These are phyloP conservation scores for Nipponia nippon DNA, from an alignment of 2,113 vertebrate genomes.

Conservation along the genomic window DNA sequence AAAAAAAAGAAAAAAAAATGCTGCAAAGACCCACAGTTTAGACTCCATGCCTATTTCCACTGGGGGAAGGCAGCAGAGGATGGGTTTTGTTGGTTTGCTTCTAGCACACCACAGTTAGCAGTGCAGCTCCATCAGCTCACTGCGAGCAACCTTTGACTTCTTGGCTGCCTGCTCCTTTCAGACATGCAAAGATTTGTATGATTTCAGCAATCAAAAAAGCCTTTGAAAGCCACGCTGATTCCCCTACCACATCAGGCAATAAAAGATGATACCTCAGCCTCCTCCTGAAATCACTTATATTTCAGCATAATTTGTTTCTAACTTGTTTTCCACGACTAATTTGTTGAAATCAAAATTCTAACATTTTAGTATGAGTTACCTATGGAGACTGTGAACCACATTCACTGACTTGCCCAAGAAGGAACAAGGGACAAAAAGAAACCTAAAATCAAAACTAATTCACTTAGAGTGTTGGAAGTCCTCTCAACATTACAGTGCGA, in stretches of 20 bases:
- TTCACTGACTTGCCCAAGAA: background rate
- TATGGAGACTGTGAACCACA: background rate
- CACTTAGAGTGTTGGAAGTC: background rate
- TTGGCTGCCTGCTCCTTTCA: background rate
- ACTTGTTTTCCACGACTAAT: background rate
- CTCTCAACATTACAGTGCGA: background rate
- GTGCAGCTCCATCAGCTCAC: background rate
- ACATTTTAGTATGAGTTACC: background rate
- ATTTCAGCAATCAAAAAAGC: background rate
- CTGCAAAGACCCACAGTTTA: background rate
- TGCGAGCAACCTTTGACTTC: background rate
- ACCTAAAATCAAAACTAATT: background rate
- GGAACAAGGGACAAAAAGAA: background rate
- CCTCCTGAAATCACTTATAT: background rate
- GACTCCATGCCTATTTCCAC: background rate
- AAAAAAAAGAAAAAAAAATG: too few species aligned
- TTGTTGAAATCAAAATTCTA: background rate
- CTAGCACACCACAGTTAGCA: background rate
- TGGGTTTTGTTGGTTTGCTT: background rate
- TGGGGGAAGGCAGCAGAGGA: background rate
- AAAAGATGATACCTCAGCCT: background rate
- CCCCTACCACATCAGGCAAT: background rate
- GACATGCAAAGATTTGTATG: background rate
- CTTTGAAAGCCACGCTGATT: background rate
- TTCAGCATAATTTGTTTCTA: background rate